phyloP scores from a whole-genome alignment of 2,888 invertebrate species.

The Aphrophora alni region DNA sequence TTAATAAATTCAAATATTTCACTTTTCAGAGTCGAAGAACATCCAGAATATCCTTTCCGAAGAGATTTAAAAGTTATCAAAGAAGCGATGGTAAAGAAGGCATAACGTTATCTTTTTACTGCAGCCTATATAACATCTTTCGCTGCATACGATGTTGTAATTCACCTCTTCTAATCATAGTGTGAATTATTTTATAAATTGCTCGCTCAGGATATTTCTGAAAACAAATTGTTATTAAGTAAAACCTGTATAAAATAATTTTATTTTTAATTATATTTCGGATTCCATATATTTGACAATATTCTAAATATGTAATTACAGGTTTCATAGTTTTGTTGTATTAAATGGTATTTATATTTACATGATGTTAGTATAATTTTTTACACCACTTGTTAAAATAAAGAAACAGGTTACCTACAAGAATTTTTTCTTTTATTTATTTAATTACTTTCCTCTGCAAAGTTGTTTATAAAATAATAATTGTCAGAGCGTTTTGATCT shows the following conservation, averaged over 20 bases:
- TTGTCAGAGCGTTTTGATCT: no score
- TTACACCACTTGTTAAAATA: background rate
- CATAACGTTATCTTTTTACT: slow-evolving; percentile 15
- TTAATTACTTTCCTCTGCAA: no score
- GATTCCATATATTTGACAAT: no score
- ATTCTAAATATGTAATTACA: background rate
- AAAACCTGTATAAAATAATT: no score
- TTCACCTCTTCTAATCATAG: slow-evolving; percentile 95
- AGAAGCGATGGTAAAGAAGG: background rate
- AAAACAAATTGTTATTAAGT: slow-evolving; percentile 25
- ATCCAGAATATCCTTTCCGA: slow-evolving; percentile 73
- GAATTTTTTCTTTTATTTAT: no score
- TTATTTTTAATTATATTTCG: no score
- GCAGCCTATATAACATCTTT: slow-evolving; percentile 92
- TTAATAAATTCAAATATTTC: background rate
- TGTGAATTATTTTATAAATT: slow-evolving; percentile 88
- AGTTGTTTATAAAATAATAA: no score
- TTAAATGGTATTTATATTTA: background rate
- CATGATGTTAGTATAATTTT: no score
- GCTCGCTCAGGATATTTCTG: slow-evolving; percentile 87
- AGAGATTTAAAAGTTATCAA: slow-evolving; percentile 21
- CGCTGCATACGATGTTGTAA: slow-evolving; percentile 95
- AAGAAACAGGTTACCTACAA: no score
- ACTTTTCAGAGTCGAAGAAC: slow-evolving; percentile 65
- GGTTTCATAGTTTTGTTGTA: no score